Evolutionary conservation across 2,797 vertebrate species (phyloP).

Genomic region (Coregonus suidteri): DNA sequence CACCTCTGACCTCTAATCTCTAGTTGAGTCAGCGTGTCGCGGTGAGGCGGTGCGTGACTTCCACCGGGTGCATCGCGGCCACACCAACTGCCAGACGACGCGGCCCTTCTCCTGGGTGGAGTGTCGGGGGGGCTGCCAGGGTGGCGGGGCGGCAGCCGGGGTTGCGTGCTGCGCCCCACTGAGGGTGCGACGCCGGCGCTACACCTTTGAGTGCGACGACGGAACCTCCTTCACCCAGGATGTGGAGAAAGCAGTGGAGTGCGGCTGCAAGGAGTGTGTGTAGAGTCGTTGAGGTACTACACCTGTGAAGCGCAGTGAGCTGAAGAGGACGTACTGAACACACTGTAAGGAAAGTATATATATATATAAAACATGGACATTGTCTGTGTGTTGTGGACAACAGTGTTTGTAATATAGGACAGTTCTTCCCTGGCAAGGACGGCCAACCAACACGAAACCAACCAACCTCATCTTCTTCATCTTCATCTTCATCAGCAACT

Average conservation of each 20-base stretch:
- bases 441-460: conserved; percentile 44
- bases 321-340: neutral
- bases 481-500: conserved; percentile 33
- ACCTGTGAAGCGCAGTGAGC: neutral
- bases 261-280: conserved; percentile 75
- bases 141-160: conserved; percentile 27
- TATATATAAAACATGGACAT: conserved; percentile 29
- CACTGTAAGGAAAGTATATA: conserved; percentile 42
- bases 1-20: neutral
- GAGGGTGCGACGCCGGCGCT: conserved; percentile 82
- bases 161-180: conserved; percentile 80
- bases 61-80: conserved; percentile 85
- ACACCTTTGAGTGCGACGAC: conserved; percentile 86
- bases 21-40: conserved; percentile 80
- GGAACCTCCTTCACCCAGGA: conserved; percentile 87
- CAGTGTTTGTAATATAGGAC: conserved; percentile 58
- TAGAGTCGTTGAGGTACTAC: conserved; percentile 47
- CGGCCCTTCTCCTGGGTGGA: conserved; percentile 87
- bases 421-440: conserved; percentile 52
- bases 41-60: conserved; percentile 83
- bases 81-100: conserved; percentile 86
- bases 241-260: conserved; percentile 88
- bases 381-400: conserved; percentile 33
- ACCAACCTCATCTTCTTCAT: conserved; percentile 47
- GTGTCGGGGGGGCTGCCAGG: conserved; percentile 76